Conservation (phyloP, 2,113 vertebrate species). For the Sylvia atricapilla region DNA sequence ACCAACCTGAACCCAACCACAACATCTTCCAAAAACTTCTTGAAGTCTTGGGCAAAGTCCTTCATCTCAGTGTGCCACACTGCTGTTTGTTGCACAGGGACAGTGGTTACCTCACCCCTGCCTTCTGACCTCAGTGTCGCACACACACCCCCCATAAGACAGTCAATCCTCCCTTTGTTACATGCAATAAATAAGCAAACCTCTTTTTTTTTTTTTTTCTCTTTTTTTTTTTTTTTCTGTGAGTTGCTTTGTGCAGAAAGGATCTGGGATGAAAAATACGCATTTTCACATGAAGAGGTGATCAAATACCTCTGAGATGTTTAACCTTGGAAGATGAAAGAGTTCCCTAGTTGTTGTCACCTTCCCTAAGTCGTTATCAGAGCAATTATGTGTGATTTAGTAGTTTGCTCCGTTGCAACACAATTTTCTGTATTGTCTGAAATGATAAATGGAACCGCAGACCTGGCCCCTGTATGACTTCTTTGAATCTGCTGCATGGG, state of each 20-base stretch:
- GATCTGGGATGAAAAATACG: not conserved
- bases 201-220: not conserved
- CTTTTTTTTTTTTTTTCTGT: not conserved
- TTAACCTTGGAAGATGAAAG: constrained; percentile 20
- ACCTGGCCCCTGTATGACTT: not conserved
- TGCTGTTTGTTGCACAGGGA: not conserved
- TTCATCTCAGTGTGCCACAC: not conserved
- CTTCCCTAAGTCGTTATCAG: not conserved
- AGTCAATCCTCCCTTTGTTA: not conserved
- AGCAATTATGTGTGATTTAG: constrained; percentile 27
- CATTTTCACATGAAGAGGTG: not conserved
- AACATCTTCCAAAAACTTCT: not conserved
- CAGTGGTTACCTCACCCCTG: rapidly evolving
- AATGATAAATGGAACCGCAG: constrained; percentile 10
- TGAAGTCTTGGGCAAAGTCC: not conserved
- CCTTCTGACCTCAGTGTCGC: not conserved
- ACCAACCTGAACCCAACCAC: not conserved
- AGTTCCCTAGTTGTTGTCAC: not conserved
- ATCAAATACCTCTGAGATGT: not conserved
- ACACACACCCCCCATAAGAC: rapidly evolving
- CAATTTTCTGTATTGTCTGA: not conserved
- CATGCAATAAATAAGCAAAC: not conserved
- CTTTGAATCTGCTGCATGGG: not conserved
- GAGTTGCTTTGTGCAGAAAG: not conserved
- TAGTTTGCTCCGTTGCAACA: not conserved